A percentile compares a stretch with the other conserved stretches of the same genome.
phyloP scores from a whole-genome alignment of 2,797 vertebrate genomes.

The Sphenopsis melanotis region DNA sequence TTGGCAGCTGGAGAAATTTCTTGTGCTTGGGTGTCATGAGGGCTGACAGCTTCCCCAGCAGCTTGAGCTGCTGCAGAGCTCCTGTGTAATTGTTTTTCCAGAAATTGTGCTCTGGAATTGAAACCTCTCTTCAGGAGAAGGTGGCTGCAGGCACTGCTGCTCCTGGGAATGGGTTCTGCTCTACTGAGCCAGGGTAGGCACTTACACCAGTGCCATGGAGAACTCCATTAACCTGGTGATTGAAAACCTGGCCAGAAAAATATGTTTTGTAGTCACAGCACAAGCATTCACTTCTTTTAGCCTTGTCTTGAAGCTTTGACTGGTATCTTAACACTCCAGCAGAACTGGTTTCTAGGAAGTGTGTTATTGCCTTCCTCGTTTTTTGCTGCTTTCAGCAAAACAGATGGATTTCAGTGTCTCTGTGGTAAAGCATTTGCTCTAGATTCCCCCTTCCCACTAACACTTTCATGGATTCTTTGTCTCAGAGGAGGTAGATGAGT shows the following conservation, averaged over 20 bases:
- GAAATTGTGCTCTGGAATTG: not conserved
- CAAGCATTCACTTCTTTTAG: not conserved
- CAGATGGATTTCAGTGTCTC: not conserved
- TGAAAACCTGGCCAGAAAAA: not conserved
- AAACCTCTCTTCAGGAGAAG: not conserved
- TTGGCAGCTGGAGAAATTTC: not conserved
- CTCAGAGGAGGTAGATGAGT: not conserved
- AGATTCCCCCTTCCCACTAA: not conserved
- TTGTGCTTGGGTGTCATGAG: not conserved
- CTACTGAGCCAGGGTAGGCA: not conserved
- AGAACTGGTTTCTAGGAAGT: not conserved
- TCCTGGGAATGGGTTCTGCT: not conserved
- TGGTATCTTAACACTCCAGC: not conserved
- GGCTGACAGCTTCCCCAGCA: not conserved
- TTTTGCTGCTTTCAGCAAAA: constrained; percentile 1
- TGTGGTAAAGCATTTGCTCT: not conserved
- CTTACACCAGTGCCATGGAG: not conserved
- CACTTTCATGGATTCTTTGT: not conserved
- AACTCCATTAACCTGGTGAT: not conserved
- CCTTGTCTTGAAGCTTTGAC: not conserved
- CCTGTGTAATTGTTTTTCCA: not conserved
- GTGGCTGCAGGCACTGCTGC: not conserved
- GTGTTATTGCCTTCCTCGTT: not conserved
- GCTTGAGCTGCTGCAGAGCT: not conserved
- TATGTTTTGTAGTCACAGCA: not conserved